Conservation (phyloP, 2,888 invertebrate species). For the Agrilus cyanescens region DNA sequence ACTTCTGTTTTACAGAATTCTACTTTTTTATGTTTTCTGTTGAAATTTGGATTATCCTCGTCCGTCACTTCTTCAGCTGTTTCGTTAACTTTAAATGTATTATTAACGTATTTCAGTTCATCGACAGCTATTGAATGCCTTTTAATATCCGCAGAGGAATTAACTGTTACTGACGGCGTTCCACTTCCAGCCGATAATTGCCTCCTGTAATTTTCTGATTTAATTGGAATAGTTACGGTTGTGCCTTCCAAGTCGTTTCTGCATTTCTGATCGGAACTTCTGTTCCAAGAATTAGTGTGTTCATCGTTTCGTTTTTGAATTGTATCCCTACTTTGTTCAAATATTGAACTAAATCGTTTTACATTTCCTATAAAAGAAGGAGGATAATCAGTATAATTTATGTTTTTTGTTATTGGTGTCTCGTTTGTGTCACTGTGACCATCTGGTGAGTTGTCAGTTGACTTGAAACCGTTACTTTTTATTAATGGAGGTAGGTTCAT, state of each 20-base stretch:
- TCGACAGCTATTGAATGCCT: conserved; percentile 48
- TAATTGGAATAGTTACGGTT: conserved; percentile 32
- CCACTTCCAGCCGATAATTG: conserved; percentile 3
- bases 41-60: conserved; percentile 32
- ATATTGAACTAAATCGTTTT: conserved; percentile 19
- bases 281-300: conserved; percentile 14
- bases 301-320: conserved; percentile 15
- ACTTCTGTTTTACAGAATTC: conserved; percentile 83
- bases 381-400: too few species aligned
- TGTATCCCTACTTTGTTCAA: conserved; percentile 17
- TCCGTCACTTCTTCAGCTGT: conserved; percentile 13
- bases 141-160: conserved; percentile 28
- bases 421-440: conserved; percentile 5
- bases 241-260: conserved; percentile 25
- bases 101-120: conserved; percentile 40
- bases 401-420: background rate
- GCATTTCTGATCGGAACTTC: conserved; percentile 1
- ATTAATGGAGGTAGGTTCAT: conserved; percentile 33
- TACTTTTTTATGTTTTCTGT: conserved; percentile 56
- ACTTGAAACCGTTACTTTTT: conserved; percentile 25
- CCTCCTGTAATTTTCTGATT: conserved; percentile 18
- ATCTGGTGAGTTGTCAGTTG: conserved; percentile 21
- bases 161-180: background rate
- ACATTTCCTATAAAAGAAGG: conserved; percentile 11
- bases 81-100: conserved; percentile 14